Conservation (phyloP, 2,797 vertebrate species). For the Eospalax fontanierii region DNA sequence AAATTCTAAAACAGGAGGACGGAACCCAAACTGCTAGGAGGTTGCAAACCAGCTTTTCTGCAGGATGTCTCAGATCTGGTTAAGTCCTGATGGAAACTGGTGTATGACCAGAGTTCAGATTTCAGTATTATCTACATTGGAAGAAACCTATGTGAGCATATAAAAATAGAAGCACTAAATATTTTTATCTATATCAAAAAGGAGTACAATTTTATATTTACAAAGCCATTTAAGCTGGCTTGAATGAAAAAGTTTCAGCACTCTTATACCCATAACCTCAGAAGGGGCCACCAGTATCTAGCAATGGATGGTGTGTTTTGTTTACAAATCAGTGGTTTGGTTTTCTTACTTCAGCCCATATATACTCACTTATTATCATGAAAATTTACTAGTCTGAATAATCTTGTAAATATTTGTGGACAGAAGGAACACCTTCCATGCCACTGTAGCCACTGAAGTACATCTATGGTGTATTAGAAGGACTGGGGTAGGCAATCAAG, state of each 20-base stretch:
- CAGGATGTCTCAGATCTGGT: conserved; percentile 91
- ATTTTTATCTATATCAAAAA: conserved; percentile 97
- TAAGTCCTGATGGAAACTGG: conserved; percentile 92
- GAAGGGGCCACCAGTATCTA: conserved; percentile 95
- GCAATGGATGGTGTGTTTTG: conserved; percentile 95
- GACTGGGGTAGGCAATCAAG: conserved; percentile 97
- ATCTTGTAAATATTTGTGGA: conserved; percentile 99
- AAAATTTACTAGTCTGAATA: conserved; percentile 99
- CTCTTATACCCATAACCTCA: conserved; percentile 91
- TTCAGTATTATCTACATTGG: conserved; percentile 94
- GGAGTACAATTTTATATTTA: conserved; percentile 99
- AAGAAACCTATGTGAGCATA: conserved; percentile 94
- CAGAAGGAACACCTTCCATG: conserved; percentile 98
- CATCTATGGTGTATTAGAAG: conserved; percentile 98
- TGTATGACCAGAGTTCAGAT: conserved; percentile 91
- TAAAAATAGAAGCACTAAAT: conserved; percentile 96
- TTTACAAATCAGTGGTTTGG: conserved; percentile 99
- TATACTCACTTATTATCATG: conserved; percentile 99
- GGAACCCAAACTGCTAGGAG: conserved; percentile 94
- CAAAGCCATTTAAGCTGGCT: conserved; percentile 94
- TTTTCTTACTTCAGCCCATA: conserved; percentile 99
- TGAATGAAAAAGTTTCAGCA: conserved; percentile 93
- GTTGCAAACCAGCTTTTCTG: conserved; percentile 96
- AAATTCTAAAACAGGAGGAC: neutral
- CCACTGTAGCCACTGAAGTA: conserved; percentile 99